These are phyloP conservation scores for Hyles lineata DNA, from an alignment of 2,888 invertebrate genomes.

Conservation along the genomic window DNA sequence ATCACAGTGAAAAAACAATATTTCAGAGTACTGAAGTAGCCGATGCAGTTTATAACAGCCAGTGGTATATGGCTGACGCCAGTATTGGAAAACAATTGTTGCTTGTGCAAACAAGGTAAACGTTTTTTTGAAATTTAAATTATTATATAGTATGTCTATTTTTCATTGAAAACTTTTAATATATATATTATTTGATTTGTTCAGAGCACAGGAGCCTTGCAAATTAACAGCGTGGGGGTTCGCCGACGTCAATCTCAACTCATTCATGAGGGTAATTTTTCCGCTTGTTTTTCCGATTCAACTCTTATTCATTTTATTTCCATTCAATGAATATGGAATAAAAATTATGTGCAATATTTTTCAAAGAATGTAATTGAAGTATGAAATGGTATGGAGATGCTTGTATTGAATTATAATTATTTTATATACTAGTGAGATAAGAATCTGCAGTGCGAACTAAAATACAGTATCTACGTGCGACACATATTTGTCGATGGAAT, in stretches of 20 bases:
- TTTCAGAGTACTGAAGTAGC: constrained; percentile 55
- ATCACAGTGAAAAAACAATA: no score
- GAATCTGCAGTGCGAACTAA: no score
- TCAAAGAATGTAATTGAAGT: neutral
- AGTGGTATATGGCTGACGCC: constrained; percentile 52
- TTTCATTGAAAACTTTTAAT: neutral
- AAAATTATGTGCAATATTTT: neutral
- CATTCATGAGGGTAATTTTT: constrained; percentile 59
- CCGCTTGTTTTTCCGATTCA: neutral
- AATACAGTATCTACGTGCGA: no score
- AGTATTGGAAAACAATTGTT: constrained; percentile 45
- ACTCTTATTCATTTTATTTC: constrained; percentile 11
- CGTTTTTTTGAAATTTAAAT: no score
- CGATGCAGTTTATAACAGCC: constrained; percentile 52
- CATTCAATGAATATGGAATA: neutral
- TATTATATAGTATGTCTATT: no score
- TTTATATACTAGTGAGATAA: neutral
- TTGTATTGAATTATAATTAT: neutral
- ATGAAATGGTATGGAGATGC: neutral
- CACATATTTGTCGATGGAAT: no score
- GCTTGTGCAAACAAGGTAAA: constrained; percentile 55
- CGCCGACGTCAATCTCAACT: constrained; percentile 64
- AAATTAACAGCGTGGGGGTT: constrained; percentile 65
- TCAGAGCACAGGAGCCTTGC: constrained; percentile 63
- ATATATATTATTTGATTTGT: neutral